phyloP scores from a whole-genome alignment of 2,888 invertebrate species.

The Melipona beecheii region DNA sequence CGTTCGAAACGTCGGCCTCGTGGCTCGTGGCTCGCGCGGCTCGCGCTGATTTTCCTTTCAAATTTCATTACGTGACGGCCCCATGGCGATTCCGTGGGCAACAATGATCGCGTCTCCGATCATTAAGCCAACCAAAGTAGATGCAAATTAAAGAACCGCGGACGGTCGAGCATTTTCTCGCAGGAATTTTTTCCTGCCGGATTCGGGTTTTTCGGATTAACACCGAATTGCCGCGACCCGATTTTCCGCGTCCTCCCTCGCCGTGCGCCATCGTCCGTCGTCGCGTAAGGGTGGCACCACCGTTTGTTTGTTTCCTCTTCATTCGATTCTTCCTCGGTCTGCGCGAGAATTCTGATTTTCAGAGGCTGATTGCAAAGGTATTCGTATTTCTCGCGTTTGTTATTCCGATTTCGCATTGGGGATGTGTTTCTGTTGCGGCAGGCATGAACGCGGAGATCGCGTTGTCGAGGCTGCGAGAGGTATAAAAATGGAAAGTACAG shows the following conservation, averaged over 20 bases:
- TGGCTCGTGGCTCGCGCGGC: conserved; percentile 29
- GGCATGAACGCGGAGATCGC: background rate
- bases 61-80: conserved; percentile 66
- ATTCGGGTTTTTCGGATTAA: conserved; percentile 1
- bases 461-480: background rate
- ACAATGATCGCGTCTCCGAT: conserved; percentile 59
- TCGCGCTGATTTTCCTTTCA: conserved; percentile 67
- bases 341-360: background rate
- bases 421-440: background rate
- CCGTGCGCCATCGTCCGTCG: no score
- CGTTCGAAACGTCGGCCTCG: conserved; percentile 72
- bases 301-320: background rate
- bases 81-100: conserved; percentile 54
- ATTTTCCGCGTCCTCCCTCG: background rate
- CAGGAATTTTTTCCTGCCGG: conserved; percentile 15
- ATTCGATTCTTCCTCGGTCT: background rate
- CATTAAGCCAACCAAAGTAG: conserved; percentile 60
- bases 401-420: background rate
- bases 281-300: background rate
- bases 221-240: background rate
- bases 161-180: conserved; percentile 32
- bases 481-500: background rate
- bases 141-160: conserved; percentile 62
- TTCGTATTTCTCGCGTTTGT: background rate
- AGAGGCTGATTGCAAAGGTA: background rate